A percentile compares a stretch with the other conserved stretches of the same genome.
Conservation (phyloP, 2,113 vertebrate species). For the Fregata magnificens region DNA sequence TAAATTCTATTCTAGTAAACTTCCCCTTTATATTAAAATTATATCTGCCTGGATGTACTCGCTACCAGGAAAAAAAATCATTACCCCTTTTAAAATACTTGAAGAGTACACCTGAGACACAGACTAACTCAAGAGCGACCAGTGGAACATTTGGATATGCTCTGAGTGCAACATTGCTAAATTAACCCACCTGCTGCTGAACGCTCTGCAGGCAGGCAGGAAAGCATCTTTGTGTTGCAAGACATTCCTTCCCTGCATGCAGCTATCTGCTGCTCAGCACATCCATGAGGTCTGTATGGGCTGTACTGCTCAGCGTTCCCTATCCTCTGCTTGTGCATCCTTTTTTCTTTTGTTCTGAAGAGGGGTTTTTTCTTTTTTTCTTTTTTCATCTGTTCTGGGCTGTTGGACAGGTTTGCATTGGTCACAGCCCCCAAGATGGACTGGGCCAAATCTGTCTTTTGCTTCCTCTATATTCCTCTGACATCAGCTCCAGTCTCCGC, state of each 20-base stretch:
- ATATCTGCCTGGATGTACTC: conserved; percentile 74
- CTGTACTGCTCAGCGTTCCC: background rate
- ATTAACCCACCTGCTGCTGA: conserved; percentile 9
- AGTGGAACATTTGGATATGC: conserved; percentile 28
- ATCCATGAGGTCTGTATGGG: rapidly evolving
- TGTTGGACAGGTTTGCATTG: background rate
- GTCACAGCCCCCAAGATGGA: background rate
- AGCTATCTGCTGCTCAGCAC: background rate
- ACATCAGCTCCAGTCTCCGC: background rate
- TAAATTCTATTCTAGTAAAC: conserved; percentile 81
- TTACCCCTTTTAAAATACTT: conserved; percentile 74
- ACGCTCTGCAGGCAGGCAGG: background rate
- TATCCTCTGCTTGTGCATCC: background rate
- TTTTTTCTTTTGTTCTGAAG: background rate
- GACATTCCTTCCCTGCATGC: background rate
- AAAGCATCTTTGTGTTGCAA: background rate
- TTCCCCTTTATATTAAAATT: conserved; percentile 77
- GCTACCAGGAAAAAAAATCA: conserved; percentile 68
- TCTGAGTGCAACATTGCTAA: background rate
- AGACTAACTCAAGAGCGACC: conserved; percentile 44
- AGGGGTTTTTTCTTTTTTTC: background rate
- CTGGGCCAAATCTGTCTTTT: background rate
- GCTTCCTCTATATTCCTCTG: background rate
- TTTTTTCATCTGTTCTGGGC: background rate
- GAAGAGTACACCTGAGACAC: conserved; percentile 70